Evolutionary conservation across 2,113 vertebrate species (phyloP), one percentile per base, ranked within the genome.

Genomic region (Panurus biarmicus): DNA sequence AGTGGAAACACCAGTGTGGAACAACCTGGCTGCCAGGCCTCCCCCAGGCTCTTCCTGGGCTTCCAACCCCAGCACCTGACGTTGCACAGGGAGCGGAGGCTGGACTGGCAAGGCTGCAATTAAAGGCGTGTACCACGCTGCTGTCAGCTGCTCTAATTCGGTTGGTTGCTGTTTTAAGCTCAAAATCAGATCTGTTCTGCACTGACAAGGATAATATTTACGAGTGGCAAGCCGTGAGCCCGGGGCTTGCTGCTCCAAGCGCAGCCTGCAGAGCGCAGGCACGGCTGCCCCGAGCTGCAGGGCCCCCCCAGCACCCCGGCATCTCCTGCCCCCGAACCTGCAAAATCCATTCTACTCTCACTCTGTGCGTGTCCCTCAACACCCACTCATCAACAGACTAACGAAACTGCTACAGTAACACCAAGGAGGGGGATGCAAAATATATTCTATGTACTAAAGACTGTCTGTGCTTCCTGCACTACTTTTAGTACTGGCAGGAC

Each of bases 91-190:
- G 44, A 87, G 48, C 0, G 24, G 33, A 71, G 61, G 65, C 48
- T 10, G 84, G 9, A 33, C 57, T 22, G 77, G 36, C 19, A 3
- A 40, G 19, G 79, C 77, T 79, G 73, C 42, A 89, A 91, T 69
- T 94, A n/a, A 92, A 91, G 94, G 93, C 58, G 24, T 79, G 74
- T 45, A 35, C 89, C 18, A 31, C 77, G 31, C 12, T 82, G 70
- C 91, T 70, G 87, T 93, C 94, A 96, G 94, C 81, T 91, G 47
- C 47, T 95, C 54, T 76, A 92, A 94, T 17, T 95, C 89, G 82
- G 26, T 3, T 12, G 38, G 35, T 20, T 93, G 94, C 87, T 88
- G 78, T 12, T 76, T 77, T 62, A 70, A 78, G 91, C 89, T 94
- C 60, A 70, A 73, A 79, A 89, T 67, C 71, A 83, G 78, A 90